A percentile compares a stretch with the other conserved stretches of the same genome.
Evolutionary conservation across 2,113 vertebrate species (phyloP).

Genomic region (Sceloporus undulatus): DNA sequence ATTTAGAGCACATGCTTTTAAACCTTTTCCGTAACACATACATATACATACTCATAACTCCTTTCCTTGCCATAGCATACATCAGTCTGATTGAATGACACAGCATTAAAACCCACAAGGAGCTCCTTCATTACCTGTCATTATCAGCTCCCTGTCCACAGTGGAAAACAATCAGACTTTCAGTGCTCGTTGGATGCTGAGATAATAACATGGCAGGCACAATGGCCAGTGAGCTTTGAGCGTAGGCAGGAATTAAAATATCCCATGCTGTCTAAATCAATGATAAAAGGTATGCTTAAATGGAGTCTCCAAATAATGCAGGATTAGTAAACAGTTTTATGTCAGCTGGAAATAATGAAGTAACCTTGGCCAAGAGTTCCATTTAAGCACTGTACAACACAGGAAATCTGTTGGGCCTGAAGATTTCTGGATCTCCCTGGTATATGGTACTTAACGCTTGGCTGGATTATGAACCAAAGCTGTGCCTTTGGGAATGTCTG

Average conservation of each 20-base stretch:
- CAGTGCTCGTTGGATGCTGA: constrained; percentile 38
- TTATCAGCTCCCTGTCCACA: constrained; percentile 30
- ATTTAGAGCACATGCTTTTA: not conserved
- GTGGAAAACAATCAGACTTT: constrained; percentile 57
- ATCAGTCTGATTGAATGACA: constrained; percentile 43
- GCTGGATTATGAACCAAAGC: constrained; percentile 67
- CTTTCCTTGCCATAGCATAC: constrained; percentile 2
- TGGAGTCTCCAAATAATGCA: constrained; percentile 64
- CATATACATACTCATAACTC: not conserved
- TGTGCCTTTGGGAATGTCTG: constrained; percentile 71
- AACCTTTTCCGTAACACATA: not conserved
- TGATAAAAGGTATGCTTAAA: constrained; percentile 71
- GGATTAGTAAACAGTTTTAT: constrained; percentile 75
- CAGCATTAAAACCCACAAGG: constrained; percentile 39
- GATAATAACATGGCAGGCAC: constrained; percentile 60
- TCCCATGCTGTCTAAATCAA: constrained; percentile 71
- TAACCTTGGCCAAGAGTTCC: constrained; percentile 59
- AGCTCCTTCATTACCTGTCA: constrained; percentile 37
- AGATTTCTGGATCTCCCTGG: constrained; percentile 66
- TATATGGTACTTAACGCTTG: constrained; percentile 60
- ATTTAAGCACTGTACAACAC: constrained; percentile 69
- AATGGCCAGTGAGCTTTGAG: constrained; percentile 57
- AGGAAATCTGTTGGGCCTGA: constrained; percentile 67
- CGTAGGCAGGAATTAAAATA: constrained; percentile 71
- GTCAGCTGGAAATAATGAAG: constrained; percentile 76